A percentile compares a stretch with the other conserved stretches of the same genome.
phyloP scores from a whole-genome alignment of 2,888 invertebrate genomes.

The Noctua comes region DNA sequence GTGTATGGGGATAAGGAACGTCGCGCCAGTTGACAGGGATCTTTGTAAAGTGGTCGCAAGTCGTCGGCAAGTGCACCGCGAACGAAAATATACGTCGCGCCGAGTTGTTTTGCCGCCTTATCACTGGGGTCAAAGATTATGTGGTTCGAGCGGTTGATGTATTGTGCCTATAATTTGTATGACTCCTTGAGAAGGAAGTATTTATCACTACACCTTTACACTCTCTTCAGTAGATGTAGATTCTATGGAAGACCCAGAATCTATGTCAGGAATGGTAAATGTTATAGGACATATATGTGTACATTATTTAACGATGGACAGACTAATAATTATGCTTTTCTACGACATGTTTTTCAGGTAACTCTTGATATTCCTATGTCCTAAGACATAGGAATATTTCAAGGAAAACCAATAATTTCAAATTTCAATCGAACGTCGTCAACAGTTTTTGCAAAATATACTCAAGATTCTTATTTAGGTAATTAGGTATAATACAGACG shows the following conservation, averaged over 20 bases:
- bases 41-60: slow-evolving; percentile 79
- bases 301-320: not conserved
- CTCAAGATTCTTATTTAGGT: not conserved
- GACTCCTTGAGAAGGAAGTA: slow-evolving; percentile 39
- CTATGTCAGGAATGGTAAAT: not conserved
- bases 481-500: slow-evolving; percentile 25
- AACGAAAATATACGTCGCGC: slow-evolving; percentile 90
- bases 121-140: slow-evolving; percentile 85
- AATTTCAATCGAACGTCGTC: not conserved
- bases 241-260: not conserved
- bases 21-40: slow-evolving; percentile 76
- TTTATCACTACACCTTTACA: not conserved
- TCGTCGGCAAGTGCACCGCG: slow-evolving; percentile 89
- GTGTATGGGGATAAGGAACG: slow-evolving; percentile 64
- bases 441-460: not conserved
- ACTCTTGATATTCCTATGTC: no score
- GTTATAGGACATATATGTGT: not conserved
- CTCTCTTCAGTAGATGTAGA: not conserved
- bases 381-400: not conserved
- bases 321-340: not conserved
- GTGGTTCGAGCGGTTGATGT: slow-evolving; percentile 16
- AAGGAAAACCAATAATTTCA: not conserved
- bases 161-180: slow-evolving; percentile 59
- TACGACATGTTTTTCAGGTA: not conserved
- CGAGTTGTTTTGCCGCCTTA: slow-evolving; percentile 90